Percentiles rank a stretch among this genome's conserved stretches.
These are phyloP conservation scores for Lissocephala sabroskyi DNA, from an alignment of 2,888 invertebrate genomes.

Conservation along the genomic window DNA sequence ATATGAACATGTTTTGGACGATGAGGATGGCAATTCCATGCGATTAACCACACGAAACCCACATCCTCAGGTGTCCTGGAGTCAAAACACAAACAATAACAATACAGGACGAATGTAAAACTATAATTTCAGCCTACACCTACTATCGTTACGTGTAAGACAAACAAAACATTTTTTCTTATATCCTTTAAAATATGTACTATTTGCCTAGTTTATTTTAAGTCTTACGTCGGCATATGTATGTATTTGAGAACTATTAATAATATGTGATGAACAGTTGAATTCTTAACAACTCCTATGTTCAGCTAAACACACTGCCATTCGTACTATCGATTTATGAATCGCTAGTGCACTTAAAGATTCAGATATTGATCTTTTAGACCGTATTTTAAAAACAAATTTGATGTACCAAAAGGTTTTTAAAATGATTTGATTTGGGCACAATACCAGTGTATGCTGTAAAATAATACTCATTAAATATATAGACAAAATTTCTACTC, in stretches of 20 bases:
- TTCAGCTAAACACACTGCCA: constrained; percentile 42
- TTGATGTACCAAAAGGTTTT: too few species aligned
- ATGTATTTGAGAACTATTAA: constrained; percentile 33
- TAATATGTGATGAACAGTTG: constrained; percentile 27
- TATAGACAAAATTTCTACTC: too few species aligned
- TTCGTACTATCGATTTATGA: too few species aligned
- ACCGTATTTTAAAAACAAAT: too few species aligned
- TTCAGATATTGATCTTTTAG: too few species aligned
- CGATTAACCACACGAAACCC: constrained; percentile 80
- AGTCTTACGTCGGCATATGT: constrained; percentile 36
- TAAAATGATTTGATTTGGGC: too few species aligned
- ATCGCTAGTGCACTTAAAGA: too few species aligned
- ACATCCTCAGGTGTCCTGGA: constrained; percentile 76
- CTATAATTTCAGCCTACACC: too few species aligned
- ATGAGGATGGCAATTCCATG: constrained; percentile 82
- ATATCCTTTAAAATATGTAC: too few species aligned
- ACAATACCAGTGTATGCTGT: constrained; percentile 67
- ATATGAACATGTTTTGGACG: constrained; percentile 81
- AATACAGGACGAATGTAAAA: constrained; percentile 70
- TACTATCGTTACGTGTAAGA: too few species aligned
- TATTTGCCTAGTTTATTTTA: too few species aligned
- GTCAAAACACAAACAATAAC: constrained; percentile 62
- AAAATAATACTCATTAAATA: constrained; percentile 66
- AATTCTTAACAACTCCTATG: constrained; percentile 27
- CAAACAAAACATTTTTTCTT: too few species aligned